Evolutionary conservation across 2,888 invertebrate genomes (phyloP), one percentile per base, ranked within the genome.

Genomic region (Coenonympha glycerion): DNA sequence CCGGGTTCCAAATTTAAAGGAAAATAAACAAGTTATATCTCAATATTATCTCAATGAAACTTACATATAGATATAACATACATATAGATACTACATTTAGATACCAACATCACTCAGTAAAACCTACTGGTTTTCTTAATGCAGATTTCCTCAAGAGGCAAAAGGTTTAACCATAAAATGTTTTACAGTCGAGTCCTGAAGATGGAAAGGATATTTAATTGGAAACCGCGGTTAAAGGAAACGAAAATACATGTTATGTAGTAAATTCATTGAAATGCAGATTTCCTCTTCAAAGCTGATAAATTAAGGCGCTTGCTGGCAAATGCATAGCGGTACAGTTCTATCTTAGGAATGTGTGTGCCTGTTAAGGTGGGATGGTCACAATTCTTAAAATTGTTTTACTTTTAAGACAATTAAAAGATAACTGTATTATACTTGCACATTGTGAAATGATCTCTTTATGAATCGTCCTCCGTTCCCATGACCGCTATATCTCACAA

Each of bases 161-260:
- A 37, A 70, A 69, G 64, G 63, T 65, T 63, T 57, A 65, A 63
- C 61, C 63, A 53, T 34, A 30, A n/a, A 15, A 22, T 39, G 11
- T 22, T 44, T 28, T 31, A 13, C 18, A 3, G 21, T 3, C 9
- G 31, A 11, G 3, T 31, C 3, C 31, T 31, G 8, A 36, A 46
- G 47, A 41, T 31, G 33, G 28, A 51, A 39, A 9, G 15, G 11
- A 47, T 30, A 39, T 34, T 42, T 21, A 24, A 42, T 49, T 34
- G 41, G 11, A 33, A 9, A 34, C 18, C 13, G 26, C 33, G 33
- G 16, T 34, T 9, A 26, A 41, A 40, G 47, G 26, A 41, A 48
- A 48, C 16, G 19, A 48, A 48, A 48, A 19, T 31, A 33, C 33
- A 40, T 33, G 33, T 41, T 33, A 41, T 49, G 37, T 36, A 21